These are phyloP conservation scores for Alectura lathami DNA, from an alignment of 2,113 vertebrate species.

Conservation along the genomic window DNA sequence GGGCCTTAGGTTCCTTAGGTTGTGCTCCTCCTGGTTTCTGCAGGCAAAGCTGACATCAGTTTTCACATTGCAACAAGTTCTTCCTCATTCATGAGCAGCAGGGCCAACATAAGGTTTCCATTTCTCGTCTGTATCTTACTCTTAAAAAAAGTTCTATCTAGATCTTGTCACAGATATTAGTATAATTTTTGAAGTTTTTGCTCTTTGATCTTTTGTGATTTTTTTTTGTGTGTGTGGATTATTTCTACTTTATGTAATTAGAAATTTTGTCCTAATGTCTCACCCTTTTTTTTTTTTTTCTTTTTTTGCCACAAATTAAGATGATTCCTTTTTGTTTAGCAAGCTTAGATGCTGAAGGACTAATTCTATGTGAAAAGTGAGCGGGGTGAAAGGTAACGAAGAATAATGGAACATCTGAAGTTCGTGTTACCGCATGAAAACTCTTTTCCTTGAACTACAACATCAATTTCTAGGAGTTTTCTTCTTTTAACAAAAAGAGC, in stretches of 20 bases:
- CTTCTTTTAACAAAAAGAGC: no score
- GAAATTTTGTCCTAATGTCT: not conserved
- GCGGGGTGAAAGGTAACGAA: no score
- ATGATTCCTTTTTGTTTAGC: not conserved
- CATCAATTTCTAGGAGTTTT: no score
- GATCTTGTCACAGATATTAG: not conserved
- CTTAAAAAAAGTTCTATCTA: not conserved
- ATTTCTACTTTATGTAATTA: not conserved
- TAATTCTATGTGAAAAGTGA: not conserved
- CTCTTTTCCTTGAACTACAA: no score
- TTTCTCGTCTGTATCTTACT: no score
- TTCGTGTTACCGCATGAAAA: no score
- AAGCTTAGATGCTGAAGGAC: not conserved
- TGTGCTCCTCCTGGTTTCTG: not conserved
- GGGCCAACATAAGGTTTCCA: no score
- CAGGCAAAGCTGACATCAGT: not conserved
- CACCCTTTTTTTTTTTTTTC: not conserved
- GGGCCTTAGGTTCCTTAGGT: no score
- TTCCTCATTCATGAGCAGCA: not conserved
- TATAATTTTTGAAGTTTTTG: not conserved
- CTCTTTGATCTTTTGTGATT: not conserved
- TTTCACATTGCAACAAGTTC: not conserved
- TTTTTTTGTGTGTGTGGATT: not conserved
- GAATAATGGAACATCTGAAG: no score
- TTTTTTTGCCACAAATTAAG: not conserved